Conservation (phyloP, 1,140 invertebrate species). For the Drosophila rhopaloa region DNA sequence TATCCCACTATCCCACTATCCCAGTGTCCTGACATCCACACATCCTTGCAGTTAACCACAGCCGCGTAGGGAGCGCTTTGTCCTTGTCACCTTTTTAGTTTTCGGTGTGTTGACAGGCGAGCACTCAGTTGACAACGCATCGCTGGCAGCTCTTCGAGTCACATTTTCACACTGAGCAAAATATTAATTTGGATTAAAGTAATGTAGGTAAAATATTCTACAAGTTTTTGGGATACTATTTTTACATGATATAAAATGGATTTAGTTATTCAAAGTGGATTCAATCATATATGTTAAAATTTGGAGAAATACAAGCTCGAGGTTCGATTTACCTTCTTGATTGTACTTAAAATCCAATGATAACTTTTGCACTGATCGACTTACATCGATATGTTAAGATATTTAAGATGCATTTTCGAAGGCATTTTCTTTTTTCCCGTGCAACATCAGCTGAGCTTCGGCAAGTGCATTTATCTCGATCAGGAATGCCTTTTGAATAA, state of each 20-base stretch:
- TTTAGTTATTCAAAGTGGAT: no score
- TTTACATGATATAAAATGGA: no score
- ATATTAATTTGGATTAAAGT: not conserved
- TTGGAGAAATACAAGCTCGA: no score
- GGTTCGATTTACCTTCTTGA: no score
- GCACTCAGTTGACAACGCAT: constrained; percentile 70
- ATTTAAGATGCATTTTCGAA: no score
- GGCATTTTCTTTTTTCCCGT: not conserved
- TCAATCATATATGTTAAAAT: no score
- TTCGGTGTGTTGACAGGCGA: constrained; percentile 75
- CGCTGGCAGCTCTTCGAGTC: constrained; percentile 21
- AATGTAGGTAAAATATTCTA: not conserved
- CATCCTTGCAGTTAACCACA: constrained; percentile 45
- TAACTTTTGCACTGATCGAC: no score
- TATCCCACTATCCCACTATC: constrained; percentile 2
- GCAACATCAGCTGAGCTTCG: constrained; percentile 5
- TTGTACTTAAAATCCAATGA: no score
- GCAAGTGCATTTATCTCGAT: constrained; percentile 76
- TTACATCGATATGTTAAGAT: no score
- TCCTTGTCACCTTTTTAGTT: constrained; percentile 82
- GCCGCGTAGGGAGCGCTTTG: constrained; percentile 60
- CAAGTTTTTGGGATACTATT: no score
- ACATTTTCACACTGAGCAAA: constrained; percentile 12
- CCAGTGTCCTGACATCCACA: constrained; percentile 14
- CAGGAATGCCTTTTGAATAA: constrained; percentile 79